Percentiles rank a stretch among this genome's conserved stretches.
Evolutionary conservation across 2,113 vertebrate genomes (phyloP).

Genomic region (Neomonachus schauinslandi): DNA sequence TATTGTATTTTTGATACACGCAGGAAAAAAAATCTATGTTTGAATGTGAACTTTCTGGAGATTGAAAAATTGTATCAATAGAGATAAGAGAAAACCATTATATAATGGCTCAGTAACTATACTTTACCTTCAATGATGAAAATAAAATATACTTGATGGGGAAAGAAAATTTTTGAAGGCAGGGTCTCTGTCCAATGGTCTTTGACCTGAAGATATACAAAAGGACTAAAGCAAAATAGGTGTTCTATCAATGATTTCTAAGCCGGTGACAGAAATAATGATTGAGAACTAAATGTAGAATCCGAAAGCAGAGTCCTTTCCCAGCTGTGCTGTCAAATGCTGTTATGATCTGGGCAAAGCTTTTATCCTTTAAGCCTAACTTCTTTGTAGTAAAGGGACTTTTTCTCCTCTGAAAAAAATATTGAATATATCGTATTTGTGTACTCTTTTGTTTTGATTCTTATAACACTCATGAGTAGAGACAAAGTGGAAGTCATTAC

Average conservation of each 20-base stretch:
- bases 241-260: neutral
- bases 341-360: neutral
- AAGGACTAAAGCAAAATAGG: neutral
- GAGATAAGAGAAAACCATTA: neutral
- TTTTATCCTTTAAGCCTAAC: neutral
- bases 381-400: neutral
- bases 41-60: neutral
- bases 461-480: neutral
- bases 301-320: neutral
- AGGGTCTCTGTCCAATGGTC: neutral
- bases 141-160: neutral
- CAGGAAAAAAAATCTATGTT: neutral
- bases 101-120: neutral
- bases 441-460: neutral
- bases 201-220: neutral
- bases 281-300: neutral
- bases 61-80: neutral
- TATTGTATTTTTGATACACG: neutral
- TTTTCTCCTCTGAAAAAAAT: neutral
- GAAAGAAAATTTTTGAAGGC: neutral
- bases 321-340: no score
- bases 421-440: neutral
- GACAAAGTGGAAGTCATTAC: neutral
- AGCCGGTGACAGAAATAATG: neutral
- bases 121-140: neutral